Evolutionary conservation across 2,888 invertebrate species (phyloP), one percentile per base, ranked within the genome.

Genomic region (Pogonocherus hispidulus): DNA sequence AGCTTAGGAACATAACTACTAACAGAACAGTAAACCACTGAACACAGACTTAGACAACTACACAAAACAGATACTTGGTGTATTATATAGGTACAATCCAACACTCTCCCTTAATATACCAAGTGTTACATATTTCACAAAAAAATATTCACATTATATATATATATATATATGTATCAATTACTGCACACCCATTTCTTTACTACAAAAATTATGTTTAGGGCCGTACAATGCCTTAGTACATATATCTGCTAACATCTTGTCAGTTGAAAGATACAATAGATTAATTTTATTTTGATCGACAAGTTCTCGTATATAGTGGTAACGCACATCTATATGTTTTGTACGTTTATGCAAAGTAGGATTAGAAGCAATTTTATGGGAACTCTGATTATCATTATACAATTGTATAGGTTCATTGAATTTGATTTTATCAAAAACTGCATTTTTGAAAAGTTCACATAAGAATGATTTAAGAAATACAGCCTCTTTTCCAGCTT

Each of bases 401-500:
- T 22, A 62, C 6, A 62, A 3, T n/a, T 3, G 19, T 5, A 14
- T 19, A 51, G 47, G 27, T 27, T 27, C 27, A 27, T 27, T 27
- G 8, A 3, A 27, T 27, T 5, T 27, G 3, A 27, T 27, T 5
- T 3, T 8, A 27, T 27, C 8, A 27, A 27, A 8, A 8, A 3
- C 8, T 27, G 3, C 8, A 27, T 27, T 27, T 5, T 8, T 5
- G 8, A 27, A 27, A 27, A 27, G 27, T 27, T 27, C 27, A 5
- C 8, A 2, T 19, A 8, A 49, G 37, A 19, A 35, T 32, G 0
- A 6, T 35, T 23, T 51, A 46, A 11, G 52, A 37, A 16, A 20
- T 11, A n/a, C 47, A 4, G 4, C 67, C 49, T 75, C 75, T 47
- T 78, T 76, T 19, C 67, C 52, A n/a, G 70, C 65, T 41, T 73